Percentiles rank a stretch among this genome's conserved stretches.
Conservation (phyloP, 2,888 invertebrate species). For the Odontomyia ornata region DNA sequence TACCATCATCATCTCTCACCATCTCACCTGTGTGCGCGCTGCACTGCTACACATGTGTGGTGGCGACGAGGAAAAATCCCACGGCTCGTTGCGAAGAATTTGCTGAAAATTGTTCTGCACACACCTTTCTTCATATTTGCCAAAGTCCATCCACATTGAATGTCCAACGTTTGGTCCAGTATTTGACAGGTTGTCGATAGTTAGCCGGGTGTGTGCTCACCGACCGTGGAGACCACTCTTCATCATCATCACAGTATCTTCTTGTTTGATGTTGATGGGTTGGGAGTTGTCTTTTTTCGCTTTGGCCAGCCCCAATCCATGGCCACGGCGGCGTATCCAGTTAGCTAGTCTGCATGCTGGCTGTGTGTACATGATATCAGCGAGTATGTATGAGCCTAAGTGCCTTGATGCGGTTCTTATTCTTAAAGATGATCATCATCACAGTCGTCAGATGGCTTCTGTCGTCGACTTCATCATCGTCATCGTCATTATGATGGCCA, state of each 20-base stretch:
- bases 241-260: slow-evolving; percentile 3
- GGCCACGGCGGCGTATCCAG: neutral
- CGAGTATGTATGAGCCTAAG: too few species aligned
- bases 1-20: neutral
- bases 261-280: slow-evolving; percentile 3
- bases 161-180: slow-evolving; percentile 26
- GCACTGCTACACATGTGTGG: slow-evolving; percentile 16
- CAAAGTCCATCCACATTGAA: slow-evolving; percentile 16
- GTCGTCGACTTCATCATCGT: slow-evolving; percentile 39
- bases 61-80: neutral
- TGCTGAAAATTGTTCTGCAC: slow-evolving; percentile 37
- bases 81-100: slow-evolving; percentile 31
- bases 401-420: slow-evolving; percentile 8
- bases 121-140: slow-evolving; percentile 41
- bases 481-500: slow-evolving; percentile 40
- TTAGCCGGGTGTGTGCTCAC: slow-evolving; percentile 21
- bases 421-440: slow-evolving; percentile 28
- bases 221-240: slow-evolving; percentile 15
- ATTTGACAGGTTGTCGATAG: slow-evolving; percentile 43
- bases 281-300: slow-evolving; percentile 33
- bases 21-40: slow-evolving; percentile 16
- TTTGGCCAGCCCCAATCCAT: slow-evolving; percentile 21
- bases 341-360: neutral
- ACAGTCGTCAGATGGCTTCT: slow-evolving; percentile 28
- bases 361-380: neutral